phyloP scores from a whole-genome alignment of 2,797 vertebrate species.

The Microctenopoma stevenorrisi region DNA sequence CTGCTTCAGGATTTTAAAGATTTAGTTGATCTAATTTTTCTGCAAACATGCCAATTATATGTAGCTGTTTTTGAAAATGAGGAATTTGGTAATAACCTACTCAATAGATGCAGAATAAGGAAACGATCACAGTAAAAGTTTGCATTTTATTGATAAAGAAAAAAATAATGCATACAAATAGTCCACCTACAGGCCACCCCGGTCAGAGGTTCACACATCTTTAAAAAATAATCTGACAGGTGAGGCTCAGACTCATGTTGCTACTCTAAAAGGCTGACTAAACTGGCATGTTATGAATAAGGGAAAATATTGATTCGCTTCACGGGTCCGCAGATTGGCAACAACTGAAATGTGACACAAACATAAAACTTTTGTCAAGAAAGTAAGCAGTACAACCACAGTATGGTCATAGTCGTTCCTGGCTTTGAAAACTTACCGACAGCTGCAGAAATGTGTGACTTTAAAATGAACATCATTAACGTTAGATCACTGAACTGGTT shows the following conservation, averaged over 20 bases:
- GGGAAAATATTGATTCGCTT: constrained; percentile 37
- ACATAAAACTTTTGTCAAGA: constrained; percentile 6
- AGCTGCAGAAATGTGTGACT: constrained; percentile 30
- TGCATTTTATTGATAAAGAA: constrained; percentile 76
- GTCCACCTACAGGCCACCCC: constrained; percentile 54
- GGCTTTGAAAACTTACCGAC: not conserved
- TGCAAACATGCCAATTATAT: not conserved
- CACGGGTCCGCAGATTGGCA: constrained; percentile 52
- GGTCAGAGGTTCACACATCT: constrained; percentile 35
- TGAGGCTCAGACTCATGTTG: constrained; percentile 53
- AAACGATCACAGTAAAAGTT: constrained; percentile 65
- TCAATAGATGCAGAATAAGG: not conserved
- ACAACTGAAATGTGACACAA: constrained; percentile 31
- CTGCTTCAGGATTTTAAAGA: too few relatives aligned
- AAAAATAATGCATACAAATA: constrained; percentile 56
- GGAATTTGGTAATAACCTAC: not conserved
- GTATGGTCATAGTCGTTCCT: too few relatives aligned
- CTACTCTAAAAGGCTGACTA: constrained; percentile 46
- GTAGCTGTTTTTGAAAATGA: not conserved
- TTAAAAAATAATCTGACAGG: constrained; percentile 31
- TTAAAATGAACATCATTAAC: constrained; percentile 10
- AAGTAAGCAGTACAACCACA: constrained; percentile 6
- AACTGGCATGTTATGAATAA: constrained; percentile 24
- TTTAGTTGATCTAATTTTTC: too few relatives aligned
- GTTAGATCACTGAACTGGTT: not conserved